phyloP scores from a whole-genome alignment of 2,797 vertebrate genomes.

The Pantherophis alleghaniensis region DNA sequence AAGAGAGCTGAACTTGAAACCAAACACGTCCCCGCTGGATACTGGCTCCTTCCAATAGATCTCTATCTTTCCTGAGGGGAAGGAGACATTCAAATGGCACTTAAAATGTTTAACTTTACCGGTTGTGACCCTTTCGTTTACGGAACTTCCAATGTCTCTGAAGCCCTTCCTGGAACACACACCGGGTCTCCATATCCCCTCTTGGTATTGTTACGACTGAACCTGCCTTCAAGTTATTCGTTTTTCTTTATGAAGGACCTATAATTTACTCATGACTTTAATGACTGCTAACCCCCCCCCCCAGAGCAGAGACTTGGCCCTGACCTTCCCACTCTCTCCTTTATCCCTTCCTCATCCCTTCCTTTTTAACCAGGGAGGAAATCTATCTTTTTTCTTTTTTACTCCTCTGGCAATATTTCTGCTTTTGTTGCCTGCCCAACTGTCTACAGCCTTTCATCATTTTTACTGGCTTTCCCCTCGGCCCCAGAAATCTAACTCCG shows the following conservation, averaged over 20 bases:
- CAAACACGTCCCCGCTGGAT: background rate
- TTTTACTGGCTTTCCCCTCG: background rate
- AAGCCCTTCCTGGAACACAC: background rate
- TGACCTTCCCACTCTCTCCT: background rate
- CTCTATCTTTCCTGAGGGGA: background rate
- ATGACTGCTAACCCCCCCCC: background rate
- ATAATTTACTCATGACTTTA: background rate
- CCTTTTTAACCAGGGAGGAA: background rate
- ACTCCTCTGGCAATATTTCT: no score
- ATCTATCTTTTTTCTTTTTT: background rate
- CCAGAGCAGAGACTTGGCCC: background rate
- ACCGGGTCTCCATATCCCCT: background rate
- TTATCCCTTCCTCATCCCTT: background rate
- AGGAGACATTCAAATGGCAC: background rate
- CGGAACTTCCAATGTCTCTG: background rate
- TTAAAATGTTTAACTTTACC: background rate
- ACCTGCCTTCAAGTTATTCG: background rate
- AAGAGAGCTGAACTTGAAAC: background rate
- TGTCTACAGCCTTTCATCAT: background rate
- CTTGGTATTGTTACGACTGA: background rate
- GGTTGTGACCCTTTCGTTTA: background rate
- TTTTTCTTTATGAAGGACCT: background rate
- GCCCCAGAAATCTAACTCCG: background rate
- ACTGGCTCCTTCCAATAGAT: background rate
- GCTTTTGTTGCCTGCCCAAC: background rate